Conservation (phyloP, 1,140 invertebrate genomes). For the Lepidurus arcticus region DNA sequence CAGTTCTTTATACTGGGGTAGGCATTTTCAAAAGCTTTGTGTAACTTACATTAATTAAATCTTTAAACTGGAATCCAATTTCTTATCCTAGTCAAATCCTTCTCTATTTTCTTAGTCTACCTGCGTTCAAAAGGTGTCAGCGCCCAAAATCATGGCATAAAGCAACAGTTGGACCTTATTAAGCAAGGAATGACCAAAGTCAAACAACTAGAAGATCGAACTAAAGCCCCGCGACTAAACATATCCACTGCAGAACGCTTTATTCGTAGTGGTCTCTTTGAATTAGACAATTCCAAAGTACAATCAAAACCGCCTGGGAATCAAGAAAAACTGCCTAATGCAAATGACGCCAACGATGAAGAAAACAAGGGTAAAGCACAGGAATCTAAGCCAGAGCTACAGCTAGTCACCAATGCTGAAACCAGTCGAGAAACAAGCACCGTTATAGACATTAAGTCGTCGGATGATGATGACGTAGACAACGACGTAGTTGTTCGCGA, state of each 20-base stretch:
- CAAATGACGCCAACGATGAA: too few relatives aligned
- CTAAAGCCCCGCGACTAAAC: neutral
- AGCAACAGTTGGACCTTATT: neutral
- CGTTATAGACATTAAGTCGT: too few relatives aligned
- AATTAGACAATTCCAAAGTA: neutral
- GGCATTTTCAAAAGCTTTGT: neutral
- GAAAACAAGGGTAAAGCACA: too few relatives aligned
- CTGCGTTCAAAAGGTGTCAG: neutral
- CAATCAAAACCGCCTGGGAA: too few relatives aligned
- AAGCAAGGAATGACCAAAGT: slow-evolving; percentile 1
- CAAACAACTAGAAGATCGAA: neutral
- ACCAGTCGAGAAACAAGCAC: too few relatives aligned
- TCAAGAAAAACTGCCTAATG: too few relatives aligned
- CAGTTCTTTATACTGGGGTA: slow-evolving; percentile 3
- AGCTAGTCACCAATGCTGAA: too few relatives aligned
- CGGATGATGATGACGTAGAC: too few relatives aligned
- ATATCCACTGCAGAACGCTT: neutral
- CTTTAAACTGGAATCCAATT: neutral
- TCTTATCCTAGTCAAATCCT: neutral
- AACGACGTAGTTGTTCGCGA: too few relatives aligned
- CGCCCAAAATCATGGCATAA: neutral
- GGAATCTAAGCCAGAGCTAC: too few relatives aligned
- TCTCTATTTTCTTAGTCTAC: neutral
- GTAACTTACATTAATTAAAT: neutral
- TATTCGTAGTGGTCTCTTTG: neutral